phyloP scores from a whole-genome alignment of 2,888 invertebrate species.

The Iselma pallidipennis region DNA sequence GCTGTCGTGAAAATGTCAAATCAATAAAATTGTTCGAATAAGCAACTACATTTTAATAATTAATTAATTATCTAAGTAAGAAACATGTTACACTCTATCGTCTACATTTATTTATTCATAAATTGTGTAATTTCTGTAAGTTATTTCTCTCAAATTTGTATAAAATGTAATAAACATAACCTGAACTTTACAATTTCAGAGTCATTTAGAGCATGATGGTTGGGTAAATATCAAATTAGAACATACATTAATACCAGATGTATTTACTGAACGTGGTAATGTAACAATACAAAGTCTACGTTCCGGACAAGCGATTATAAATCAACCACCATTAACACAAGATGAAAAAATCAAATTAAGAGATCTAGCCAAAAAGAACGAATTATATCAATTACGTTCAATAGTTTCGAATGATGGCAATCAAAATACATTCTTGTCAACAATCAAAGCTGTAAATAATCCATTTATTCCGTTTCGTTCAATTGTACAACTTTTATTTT shows the following conservation, averaged over 20 bases:
- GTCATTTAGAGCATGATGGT: constrained; percentile 73
- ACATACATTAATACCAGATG: constrained; percentile 63
- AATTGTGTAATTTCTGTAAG: neutral
- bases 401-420: constrained; percentile 70
- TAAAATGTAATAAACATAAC: neutral
- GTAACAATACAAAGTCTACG: constrained; percentile 72
- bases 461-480: neutral
- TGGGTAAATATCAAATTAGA: constrained; percentile 72
- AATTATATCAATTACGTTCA: constrained; percentile 75
- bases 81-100: neutral
- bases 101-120: neutral
- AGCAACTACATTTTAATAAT: neutral
- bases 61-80: too few species aligned
- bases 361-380: constrained; percentile 67
- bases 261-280: constrained; percentile 70
- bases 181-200: constrained; percentile 47
- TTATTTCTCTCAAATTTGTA: neutral
- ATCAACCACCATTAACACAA: constrained; percentile 64
- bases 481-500: constrained; percentile 28
- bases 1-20: neutral
- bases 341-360: constrained; percentile 63
- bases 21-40: neutral
- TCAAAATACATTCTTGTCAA: constrained; percentile 72
- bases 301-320: constrained; percentile 65
- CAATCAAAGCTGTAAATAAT: constrained; percentile 72